These are phyloP conservation scores for Cheilosia impressa DNA, from an alignment of 2,888 invertebrate species.

Conservation along the genomic window DNA sequence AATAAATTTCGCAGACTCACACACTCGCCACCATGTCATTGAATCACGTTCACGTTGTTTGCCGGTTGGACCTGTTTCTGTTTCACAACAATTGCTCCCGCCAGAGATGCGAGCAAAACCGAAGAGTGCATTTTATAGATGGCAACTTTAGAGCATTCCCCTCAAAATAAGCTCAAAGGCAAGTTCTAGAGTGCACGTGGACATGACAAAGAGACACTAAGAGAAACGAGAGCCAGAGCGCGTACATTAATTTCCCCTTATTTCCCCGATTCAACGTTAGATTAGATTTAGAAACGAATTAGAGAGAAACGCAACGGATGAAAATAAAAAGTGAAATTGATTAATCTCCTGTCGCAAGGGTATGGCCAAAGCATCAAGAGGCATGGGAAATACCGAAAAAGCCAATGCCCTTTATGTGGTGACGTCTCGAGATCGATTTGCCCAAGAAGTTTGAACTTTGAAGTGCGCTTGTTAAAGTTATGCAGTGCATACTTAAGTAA, in stretches of 20 bases:
- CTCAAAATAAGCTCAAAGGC: conserved; percentile 3
- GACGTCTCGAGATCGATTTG: not conserved
- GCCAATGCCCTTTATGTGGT: conserved; percentile 62
- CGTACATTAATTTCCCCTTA: conserved; percentile 15
- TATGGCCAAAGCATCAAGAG: conserved; percentile 7
- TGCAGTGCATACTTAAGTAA: not conserved
- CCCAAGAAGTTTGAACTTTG: not conserved
- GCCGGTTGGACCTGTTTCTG: conserved; percentile 59
- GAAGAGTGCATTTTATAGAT: conserved; percentile 33
- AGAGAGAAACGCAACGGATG: conserved; percentile 11
- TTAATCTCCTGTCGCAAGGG: conserved; percentile 44
- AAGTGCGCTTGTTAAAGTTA: not conserved
- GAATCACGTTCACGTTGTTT: conserved; percentile 22
- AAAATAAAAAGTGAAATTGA: conserved; percentile 64
- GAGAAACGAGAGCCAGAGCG: conserved; percentile 8
- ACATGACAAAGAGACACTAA: not conserved
- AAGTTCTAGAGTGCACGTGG: conserved; percentile 2
- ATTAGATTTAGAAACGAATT: conserved; percentile 21
- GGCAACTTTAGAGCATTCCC: not conserved
- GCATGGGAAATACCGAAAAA: conserved; percentile 10
- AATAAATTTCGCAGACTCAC: conserved; percentile 38
- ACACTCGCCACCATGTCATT: not conserved
- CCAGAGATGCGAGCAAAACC: conserved; percentile 1
- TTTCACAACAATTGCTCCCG: conserved; percentile 24
- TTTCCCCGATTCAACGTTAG: not conserved